phyloP scores from a whole-genome alignment of 2,113 vertebrate genomes.

The Irena cyanogastra region DNA sequence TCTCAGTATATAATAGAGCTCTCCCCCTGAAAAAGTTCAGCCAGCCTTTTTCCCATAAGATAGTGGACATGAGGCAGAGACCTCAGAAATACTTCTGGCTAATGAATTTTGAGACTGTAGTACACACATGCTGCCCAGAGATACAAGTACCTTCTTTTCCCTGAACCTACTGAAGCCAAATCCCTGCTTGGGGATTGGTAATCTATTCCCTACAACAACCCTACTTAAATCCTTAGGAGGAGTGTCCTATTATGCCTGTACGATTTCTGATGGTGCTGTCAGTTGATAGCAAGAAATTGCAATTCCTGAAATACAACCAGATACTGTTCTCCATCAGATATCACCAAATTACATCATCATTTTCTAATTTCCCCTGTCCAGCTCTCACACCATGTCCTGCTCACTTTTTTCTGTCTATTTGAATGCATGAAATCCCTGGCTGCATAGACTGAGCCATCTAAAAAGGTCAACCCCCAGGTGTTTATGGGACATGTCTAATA shows the following conservation, averaged over 20 bases:
- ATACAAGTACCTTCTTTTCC: not conserved
- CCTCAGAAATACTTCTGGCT: not conserved
- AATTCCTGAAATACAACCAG: not conserved
- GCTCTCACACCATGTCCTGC: not conserved
- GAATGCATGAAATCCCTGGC: not conserved
- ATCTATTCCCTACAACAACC: not conserved
- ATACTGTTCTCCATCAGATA: not conserved
- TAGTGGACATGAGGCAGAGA: not conserved
- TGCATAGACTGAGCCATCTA: not conserved
- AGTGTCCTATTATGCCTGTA: not conserved
- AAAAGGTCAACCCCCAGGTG: not conserved
- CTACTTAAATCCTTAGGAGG: not conserved
- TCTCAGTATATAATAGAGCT: not conserved
- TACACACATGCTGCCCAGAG: not conserved
- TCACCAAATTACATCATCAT: not conserved
- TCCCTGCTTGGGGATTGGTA: not conserved
- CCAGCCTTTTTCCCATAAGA: not conserved
- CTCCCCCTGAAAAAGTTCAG: not conserved
- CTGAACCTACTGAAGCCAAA: not conserved
- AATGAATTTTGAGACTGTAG: not conserved
- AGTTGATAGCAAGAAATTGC: not conserved
- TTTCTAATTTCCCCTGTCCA: not conserved
- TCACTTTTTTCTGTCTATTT: not conserved
- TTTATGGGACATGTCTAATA: not conserved
- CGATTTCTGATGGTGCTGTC: accelerated